Evolutionary conservation across 2,888 invertebrate species (phyloP), one percentile per base, ranked within the genome.

Genomic region (Caradrina clavipalpis): DNA sequence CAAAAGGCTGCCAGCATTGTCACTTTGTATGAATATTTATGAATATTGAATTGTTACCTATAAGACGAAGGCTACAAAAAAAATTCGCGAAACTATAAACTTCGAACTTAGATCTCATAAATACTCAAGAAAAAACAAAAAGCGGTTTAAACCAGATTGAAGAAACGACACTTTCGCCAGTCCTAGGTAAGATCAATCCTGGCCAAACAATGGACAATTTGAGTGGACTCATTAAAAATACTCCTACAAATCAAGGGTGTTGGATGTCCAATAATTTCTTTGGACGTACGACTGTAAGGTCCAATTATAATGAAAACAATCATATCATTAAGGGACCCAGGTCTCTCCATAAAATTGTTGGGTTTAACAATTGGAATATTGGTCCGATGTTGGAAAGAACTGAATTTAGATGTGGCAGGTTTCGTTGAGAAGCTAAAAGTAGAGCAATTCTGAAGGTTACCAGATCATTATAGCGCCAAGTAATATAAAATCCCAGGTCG

Each of bases 241-340:
- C 85, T 80, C 64, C 85, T 85, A 86, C 90, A 90, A 89, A 91
- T 91, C 91, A 91, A 81, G 79, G 77, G 83, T 83, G 84, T 86
- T 81, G 80, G 69, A 78, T 83, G 85, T 80, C 86, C 90, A 86
- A 93, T 94, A 93, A 92, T 91, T 93, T 89, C 86, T 65, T 62
- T 82, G 82, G 86, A 92, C 89, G 91, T 93, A 94, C 94, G 94
- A 93, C 90, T 89, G 86, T 86, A 63, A 80, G 87, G 87, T 87
- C 93, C 95, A 94, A 94, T 95, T 95, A 95, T 93, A 92, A 92
- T 88, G 91, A 91, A 91, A 89, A 95, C 95, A 94, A 94, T 95
- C 93, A 95, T 94, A 91, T 92, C 94, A 93, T 95, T 95, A 93
- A 92, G 88, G 79, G 88, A 79, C 83, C 70, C 73, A 63, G 82